Evolutionary conservation across 2,113 vertebrate species (phyloP).

Genomic region (Cryptoleucopteryx plumbea): DNA sequence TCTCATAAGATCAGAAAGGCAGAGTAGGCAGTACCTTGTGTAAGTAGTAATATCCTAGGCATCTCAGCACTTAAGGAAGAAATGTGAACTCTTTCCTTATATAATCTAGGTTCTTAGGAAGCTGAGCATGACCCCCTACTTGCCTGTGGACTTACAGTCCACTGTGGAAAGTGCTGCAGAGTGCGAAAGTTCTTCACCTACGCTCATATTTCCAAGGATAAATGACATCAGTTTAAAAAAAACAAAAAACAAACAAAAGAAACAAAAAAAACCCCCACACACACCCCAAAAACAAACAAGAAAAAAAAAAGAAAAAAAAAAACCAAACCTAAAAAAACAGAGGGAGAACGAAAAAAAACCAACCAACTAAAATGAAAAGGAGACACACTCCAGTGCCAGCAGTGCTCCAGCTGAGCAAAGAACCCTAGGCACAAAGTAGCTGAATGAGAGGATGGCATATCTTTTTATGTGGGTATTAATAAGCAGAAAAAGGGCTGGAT

Average conservation of each 20-base stretch:
- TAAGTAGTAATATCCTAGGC: neutral
- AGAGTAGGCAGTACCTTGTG: neutral
- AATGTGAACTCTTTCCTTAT: neutral
- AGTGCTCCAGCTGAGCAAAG: neutral
- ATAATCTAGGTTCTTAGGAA: neutral
- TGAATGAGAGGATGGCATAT: accelerated
- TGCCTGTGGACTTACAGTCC: neutral
- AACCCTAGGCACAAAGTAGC: neutral
- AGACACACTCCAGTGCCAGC: neutral
- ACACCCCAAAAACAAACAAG: neutral
- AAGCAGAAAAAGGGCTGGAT: neutral
- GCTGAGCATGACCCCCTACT: neutral
- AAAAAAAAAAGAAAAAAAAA: too few species aligned
- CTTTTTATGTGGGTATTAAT: neutral
- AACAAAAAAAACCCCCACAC: neutral
- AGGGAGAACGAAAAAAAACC: neutral
- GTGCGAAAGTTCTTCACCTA: neutral
- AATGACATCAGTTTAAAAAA: neutral
- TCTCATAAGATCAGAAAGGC: neutral
- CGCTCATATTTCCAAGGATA: neutral
- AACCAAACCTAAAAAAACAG: neutral
- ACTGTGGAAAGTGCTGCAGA: neutral
- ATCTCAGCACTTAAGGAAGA: neutral
- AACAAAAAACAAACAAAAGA: neutral
- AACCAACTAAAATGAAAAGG: neutral